Base-by-base conservation (phyloP, 2,797 vertebrate species). In the Leucoraja ocellata region DNA sequence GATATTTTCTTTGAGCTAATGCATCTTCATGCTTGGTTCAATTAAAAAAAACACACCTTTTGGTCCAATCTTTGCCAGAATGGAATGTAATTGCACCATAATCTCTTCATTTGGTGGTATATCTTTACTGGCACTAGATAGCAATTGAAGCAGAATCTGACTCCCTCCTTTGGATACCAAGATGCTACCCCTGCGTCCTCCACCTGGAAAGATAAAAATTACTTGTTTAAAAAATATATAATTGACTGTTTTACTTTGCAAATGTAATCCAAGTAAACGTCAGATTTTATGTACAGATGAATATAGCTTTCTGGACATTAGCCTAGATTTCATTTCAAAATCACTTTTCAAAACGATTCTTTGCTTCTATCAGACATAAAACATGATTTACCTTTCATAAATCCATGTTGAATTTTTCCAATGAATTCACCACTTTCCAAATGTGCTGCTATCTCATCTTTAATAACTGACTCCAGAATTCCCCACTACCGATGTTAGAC, bases 151-250 rank as follows among this genome's bases (percentile, higher is more conserved):
- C 93, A 99, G 96, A 94, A 98, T 96, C 79, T 97, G 97, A n/a
- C 98, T 98, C 93, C 98, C 98, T 95, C 99, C 99, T 96, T 98
- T 99, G 93, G 97, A 96, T 65, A 99, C 97, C 94, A 99, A 97
- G 91, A 97, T 95, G 11, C 96, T 97, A 1, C 98, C 96, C 96
- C 98, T 97, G 94, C 97, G 97, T 93, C 98, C 97, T 23, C 98
- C 97, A 94, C 98, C 99, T 99, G 94, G 93, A 74, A 95, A 94
- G 94, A 54, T 54, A 54, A 93, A 93, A 80, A 93, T 93, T 74
- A 14, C 73, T 28, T 76, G 36, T 68, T 74, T 16, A 76, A 8
- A 71, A 1, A 18, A 46, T 25, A 23, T 28, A 23, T 73, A 25
- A 84, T 4, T 10, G 14, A 28, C 7, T 6, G 1, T 7, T 21